Evolutionary conservation across 35 echinoderm and acorn worm species (phyloP).

Genomic region (Eucidaris tribuloides): DNA sequence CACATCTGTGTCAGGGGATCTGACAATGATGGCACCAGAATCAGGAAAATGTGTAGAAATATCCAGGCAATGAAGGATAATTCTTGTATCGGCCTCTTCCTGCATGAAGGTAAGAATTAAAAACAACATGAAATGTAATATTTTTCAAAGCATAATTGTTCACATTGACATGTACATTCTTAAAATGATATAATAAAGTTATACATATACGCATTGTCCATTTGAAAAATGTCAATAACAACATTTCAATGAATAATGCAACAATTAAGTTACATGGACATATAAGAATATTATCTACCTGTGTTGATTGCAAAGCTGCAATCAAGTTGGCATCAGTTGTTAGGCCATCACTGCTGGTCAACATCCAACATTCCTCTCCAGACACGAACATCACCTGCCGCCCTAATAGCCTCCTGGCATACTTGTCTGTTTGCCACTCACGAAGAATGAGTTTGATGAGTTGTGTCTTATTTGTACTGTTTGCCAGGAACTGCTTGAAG

Average conservation of each 20-base stretch:
- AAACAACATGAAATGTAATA: too few relatives aligned
- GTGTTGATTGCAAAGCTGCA: not conserved
- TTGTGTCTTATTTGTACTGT: conserved; percentile 19
- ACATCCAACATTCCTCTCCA: not conserved
- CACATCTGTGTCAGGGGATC: conserved; percentile 30
- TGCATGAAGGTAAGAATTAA: not conserved
- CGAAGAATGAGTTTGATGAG: not conserved
- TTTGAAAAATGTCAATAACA: not conserved
- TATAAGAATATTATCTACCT: not conserved
- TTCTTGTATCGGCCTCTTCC: conserved; percentile 12
- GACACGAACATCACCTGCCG: not conserved
- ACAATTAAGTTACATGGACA: not conserved
- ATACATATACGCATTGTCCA: not conserved
- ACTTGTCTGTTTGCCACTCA: not conserved
- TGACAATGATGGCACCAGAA: not conserved
- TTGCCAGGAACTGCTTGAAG: conserved; percentile 13
- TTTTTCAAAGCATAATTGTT: too few relatives aligned
- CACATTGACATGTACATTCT: too few relatives aligned
- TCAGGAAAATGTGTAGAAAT: not conserved
- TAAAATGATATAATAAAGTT: too few relatives aligned
- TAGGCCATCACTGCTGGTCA: not conserved
- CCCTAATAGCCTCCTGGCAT: not conserved
- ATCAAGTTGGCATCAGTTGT: not conserved
- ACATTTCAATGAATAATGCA: too few relatives aligned
- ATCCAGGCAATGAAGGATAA: not conserved